Percentiles rank a stretch among this genome's conserved stretches.
Conservation (phyloP, 2,888 invertebrate genomes). For the Chrysotoxum bicinctum region DNA sequence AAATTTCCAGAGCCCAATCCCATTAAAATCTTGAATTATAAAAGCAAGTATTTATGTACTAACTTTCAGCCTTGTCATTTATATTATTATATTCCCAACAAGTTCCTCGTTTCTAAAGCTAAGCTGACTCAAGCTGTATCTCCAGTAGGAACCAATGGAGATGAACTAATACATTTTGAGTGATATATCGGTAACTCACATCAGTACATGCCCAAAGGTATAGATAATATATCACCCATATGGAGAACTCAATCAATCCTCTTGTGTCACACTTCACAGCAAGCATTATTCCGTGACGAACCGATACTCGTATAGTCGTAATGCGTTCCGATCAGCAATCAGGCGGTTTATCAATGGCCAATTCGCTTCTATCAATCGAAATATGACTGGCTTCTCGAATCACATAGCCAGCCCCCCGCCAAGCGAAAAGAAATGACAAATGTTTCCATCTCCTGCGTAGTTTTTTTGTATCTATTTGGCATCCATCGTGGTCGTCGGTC, state of each 20-base stretch:
- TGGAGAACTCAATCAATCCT: slow-evolving; percentile 54
- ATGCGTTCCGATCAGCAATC: slow-evolving; percentile 13
- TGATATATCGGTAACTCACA: slow-evolving; percentile 2
- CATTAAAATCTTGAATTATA: too few species aligned
- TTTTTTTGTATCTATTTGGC: slow-evolving; percentile 1
- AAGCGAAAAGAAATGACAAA: slow-evolving; percentile 64
- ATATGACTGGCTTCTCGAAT: slow-evolving; percentile 42
- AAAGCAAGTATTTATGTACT: too few species aligned
- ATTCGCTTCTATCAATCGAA: slow-evolving; percentile 52
- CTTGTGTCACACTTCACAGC: slow-evolving; percentile 69
- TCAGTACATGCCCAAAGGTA: not conserved
- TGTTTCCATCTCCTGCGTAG: not conserved
- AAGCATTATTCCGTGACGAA: slow-evolving; percentile 59
- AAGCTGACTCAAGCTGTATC: not conserved
- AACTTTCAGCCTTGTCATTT: too few species aligned
- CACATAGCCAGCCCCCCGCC: slow-evolving; percentile 60
- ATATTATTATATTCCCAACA: too few species aligned
- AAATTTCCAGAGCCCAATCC: too few species aligned
- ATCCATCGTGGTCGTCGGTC: not conserved
- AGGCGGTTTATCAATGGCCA: slow-evolving; percentile 35
- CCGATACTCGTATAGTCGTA: slow-evolving; percentile 37
- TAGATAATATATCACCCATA: slow-evolving; percentile 22
- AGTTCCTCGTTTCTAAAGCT: too few species aligned
- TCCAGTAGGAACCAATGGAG: not conserved
- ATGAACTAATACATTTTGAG: not conserved